Conservation (phyloP, 2,113 vertebrate species). For the Archocentrus centrarchus region DNA sequence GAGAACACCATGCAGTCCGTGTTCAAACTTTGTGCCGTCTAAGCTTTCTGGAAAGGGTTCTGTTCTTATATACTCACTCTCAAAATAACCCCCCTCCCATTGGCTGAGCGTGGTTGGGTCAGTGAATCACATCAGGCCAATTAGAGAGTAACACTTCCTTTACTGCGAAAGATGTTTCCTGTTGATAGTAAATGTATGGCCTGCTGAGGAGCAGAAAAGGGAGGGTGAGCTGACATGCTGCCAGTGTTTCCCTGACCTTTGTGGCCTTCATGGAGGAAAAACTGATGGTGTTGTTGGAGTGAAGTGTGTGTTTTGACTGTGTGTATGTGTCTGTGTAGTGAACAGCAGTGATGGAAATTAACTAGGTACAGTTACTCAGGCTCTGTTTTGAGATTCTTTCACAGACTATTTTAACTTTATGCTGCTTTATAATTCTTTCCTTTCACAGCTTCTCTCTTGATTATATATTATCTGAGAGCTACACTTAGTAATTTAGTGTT, state of each 20-base stretch:
- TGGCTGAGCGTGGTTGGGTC: conserved; percentile 81
- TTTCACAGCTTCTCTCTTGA: background rate
- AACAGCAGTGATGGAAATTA: conserved; percentile 29
- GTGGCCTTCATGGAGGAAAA: conserved; percentile 73
- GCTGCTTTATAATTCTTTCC: background rate
- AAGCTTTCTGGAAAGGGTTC: conserved; percentile 57
- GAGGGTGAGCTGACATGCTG: conserved; percentile 61
- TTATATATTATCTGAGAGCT: background rate
- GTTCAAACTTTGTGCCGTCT: conserved; percentile 66
- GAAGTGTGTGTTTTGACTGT: conserved; percentile 66
- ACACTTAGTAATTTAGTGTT: no score
- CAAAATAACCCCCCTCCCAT: conserved; percentile 91
- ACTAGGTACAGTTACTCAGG: conserved; percentile 9
- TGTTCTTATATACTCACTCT: conserved; percentile 90
- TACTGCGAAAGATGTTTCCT: conserved; percentile 96
- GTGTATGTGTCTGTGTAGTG: conserved; percentile 41
- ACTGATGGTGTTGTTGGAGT: conserved; percentile 61
- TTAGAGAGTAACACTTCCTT: conserved; percentile 90
- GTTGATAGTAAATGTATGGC: conserved; percentile 85
- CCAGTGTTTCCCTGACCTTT: conserved; percentile 85
- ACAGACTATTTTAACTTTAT: background rate
- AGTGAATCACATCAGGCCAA: conserved; percentile 86
- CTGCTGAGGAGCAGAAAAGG: conserved; percentile 40
- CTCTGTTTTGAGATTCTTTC: background rate
- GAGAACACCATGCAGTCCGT: conserved; percentile 33